Evolutionary conservation across 2,113 vertebrate genomes (phyloP), one percentile per base, ranked within the genome.

Genomic region (Charina bottae): DNA sequence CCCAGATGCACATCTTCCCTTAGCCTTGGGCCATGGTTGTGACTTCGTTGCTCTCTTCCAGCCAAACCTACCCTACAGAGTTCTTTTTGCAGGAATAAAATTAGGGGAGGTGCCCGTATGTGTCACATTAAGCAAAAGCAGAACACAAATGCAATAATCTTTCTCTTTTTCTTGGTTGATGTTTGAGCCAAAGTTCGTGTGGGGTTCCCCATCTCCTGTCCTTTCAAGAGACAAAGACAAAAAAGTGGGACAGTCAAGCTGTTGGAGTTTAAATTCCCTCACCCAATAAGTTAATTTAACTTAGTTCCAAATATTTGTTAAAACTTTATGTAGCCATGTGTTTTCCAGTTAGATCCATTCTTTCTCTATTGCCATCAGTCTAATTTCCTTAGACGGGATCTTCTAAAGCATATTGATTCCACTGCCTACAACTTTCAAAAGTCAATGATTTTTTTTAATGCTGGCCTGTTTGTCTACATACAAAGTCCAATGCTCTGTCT

Each of bases 351-450:
- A 94, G 23, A 28, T 91, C 93, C 90, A 93, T 94, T 49, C 89
- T 94, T 95, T n/a, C n/a, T n/a, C n/a, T 89, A 90, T 23, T 2
- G 3, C 94, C 90, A 91, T 91, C 93, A 94, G 93, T 87, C 59
- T 93, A 90, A 60, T 54, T 92, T 90, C 1, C 86, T 93, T 93
- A 83, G 95, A 92, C 91, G 49, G 4, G 46, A 37, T 91, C 24
- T 72, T 93, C 93, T 94, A 86, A 7, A 21, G 88, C 85, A 64
- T 78, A 93, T 95, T 93, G 92, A 59, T 88, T 93, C 91, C 91
- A 56, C 55, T 91, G 91, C 68, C 87, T 92, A 60, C 90, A 33
- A 7, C 86, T 92, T 95, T 85, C 90, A 90, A 94, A 84, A 26
- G 8, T 42, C 9, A 3, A 53, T 26, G 1, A 9, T 84, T 83